Conservation (phyloP, 2,797 vertebrate species). For the Trichosurus vulpecula region DNA sequence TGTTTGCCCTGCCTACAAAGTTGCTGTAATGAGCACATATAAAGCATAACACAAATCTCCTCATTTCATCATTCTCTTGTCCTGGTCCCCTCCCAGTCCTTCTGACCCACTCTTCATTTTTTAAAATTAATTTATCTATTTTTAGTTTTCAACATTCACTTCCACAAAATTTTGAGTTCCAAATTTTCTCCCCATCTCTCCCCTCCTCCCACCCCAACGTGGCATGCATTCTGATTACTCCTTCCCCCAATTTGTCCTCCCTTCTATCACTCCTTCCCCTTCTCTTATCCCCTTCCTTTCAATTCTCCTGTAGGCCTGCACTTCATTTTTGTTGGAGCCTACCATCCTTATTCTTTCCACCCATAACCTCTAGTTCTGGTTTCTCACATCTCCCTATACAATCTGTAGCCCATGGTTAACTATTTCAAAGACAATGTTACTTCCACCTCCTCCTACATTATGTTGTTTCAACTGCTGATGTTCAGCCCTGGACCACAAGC, state of each 20-base stretch:
- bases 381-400: neutral
- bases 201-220: no score
- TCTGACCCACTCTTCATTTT: neutral
- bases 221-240: no score
- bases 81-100: neutral
- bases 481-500: neutral
- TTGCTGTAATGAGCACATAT: neutral
- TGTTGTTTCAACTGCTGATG: neutral
- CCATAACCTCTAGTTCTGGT: neutral
- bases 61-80: neutral
- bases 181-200: no score
- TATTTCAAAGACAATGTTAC: neutral
- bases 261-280: no score
- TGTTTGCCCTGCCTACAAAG: neutral
- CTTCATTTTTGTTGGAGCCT: neutral
- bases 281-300: no score
- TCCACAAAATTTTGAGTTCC: no score
- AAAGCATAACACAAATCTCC: neutral
- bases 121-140: no score
- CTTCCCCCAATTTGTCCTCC: no score
- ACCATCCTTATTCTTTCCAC: neutral
- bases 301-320: no score
- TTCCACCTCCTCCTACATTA: neutral
- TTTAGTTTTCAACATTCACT: no score
- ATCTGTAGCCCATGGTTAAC: no score